These are phyloP conservation scores for Tragulus kanchil DNA, from an alignment of 2,113 vertebrate species.

Conservation along the genomic window DNA sequence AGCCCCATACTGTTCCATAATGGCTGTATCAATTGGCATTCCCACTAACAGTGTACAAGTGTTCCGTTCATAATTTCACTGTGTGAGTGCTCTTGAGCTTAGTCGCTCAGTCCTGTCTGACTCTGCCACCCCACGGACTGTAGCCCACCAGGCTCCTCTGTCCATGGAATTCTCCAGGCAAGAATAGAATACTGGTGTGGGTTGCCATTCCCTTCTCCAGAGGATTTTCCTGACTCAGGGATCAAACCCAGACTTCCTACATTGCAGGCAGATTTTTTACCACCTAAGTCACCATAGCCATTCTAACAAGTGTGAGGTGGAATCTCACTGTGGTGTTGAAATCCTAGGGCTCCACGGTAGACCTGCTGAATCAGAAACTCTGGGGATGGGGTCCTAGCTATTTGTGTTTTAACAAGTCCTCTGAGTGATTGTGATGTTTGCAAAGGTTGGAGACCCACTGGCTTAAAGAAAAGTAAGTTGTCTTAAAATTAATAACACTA, in stretches of 20 bases:
- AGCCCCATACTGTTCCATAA: neutral
- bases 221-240: neutral
- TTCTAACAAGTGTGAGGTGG: neutral
- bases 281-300: neutral
- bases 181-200: neutral
- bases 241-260: neutral
- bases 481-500: neutral
- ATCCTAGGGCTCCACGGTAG: neutral
- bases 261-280: neutral
- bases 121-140: neutral
- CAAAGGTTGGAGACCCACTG: neutral
- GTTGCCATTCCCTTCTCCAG: neutral
- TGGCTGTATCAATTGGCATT: neutral
- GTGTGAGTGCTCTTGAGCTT: neutral
- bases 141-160: neutral
- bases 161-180: neutral
- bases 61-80: neutral
- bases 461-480: neutral
- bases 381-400: neutral
- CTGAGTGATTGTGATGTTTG: neutral
- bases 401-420: neutral
- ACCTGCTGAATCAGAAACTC: neutral
- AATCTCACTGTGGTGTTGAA: neutral
- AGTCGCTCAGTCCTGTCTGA: neutral
- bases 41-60: neutral